phyloP scores from a whole-genome alignment of 2,888 invertebrate species.

The Lycocerus yunnanus region DNA sequence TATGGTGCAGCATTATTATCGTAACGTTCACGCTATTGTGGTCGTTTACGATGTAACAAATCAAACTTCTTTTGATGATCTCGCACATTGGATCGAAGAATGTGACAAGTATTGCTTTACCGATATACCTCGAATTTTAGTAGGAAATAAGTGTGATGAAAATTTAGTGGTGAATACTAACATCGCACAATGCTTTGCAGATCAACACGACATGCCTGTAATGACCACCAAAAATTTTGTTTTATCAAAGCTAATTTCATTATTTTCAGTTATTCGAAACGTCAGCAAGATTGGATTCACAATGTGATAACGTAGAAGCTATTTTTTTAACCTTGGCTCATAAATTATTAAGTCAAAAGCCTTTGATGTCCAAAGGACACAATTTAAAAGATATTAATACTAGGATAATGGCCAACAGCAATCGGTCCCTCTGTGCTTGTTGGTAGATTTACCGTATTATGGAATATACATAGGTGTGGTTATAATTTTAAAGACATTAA shows the following conservation, averaged over 20 bases:
- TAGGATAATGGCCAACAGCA: neutral
- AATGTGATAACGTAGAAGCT: constrained; percentile 77
- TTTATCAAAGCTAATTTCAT: neutral
- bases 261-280: constrained; percentile 73
- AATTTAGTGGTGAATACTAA: constrained; percentile 69
- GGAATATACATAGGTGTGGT: neutral
- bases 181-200: constrained; percentile 74
- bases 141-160: constrained; percentile 82
- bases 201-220: constrained; percentile 74
- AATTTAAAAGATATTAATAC: neutral
- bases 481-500: neutral
- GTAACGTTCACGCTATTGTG: constrained; percentile 84
- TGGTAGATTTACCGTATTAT: neutral
- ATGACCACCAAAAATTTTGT: constrained; percentile 26
- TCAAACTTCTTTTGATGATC: constrained; percentile 62
- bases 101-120: constrained; percentile 70
- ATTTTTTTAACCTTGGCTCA: constrained; percentile 84
- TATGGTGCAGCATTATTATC: constrained; percentile 83
- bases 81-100: constrained; percentile 77
- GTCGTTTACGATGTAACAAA: constrained; percentile 82
- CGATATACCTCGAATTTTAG: constrained; percentile 71
- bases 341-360: constrained; percentile 69
- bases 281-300: constrained; percentile 74
- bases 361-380: constrained; percentile 57
- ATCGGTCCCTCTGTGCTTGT: constrained; percentile 12